Conservation (phyloP, 2,888 invertebrate species). For the Trissolcus brochymenae region DNA sequence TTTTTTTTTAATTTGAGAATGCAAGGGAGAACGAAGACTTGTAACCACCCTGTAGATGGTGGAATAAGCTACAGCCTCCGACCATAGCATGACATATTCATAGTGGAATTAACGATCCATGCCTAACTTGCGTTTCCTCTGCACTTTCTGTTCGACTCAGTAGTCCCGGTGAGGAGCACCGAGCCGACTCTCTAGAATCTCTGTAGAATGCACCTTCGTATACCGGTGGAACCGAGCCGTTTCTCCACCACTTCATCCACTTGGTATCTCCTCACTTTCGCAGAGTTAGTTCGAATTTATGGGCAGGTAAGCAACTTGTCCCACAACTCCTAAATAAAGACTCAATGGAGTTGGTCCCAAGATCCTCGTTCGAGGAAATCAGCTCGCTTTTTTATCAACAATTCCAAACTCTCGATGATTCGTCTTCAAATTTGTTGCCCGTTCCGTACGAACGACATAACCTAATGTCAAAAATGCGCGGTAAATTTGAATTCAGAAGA, state of each 20-base stretch:
- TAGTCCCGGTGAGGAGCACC: slow-evolving; percentile 34
- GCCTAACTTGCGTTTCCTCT: slow-evolving; percentile 61
- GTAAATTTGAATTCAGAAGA: no score
- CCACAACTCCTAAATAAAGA: slow-evolving; percentile 34
- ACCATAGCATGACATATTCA: slow-evolving; percentile 66
- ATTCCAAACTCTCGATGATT: no score
- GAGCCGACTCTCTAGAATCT: slow-evolving; percentile 53
- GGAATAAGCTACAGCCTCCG: slow-evolving; percentile 47
- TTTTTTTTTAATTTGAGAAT: slow-evolving; percentile 12
- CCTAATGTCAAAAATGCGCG: no score
- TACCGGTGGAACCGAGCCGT: slow-evolving; percentile 11
- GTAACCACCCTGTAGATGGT: slow-evolving; percentile 12
- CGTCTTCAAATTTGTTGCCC: no score
- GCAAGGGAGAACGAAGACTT: slow-evolving; percentile 11
- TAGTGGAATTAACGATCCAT: slow-evolving; percentile 71
- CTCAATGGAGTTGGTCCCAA: neutral
- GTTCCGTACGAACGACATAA: no score
- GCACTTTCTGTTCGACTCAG: slow-evolving; percentile 35
- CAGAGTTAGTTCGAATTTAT: slow-evolving; percentile 67
- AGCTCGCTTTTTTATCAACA: neutral
- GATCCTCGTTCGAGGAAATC: slow-evolving; percentile 6
- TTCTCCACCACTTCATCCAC: slow-evolving; percentile 40
- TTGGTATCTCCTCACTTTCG: slow-evolving; percentile 53
- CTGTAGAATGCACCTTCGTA: slow-evolving; percentile 37
- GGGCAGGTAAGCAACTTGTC: slow-evolving; percentile 54